Percentiles rank a stretch among this genome's conserved stretches.
Evolutionary conservation across 2,797 vertebrate species (phyloP).

Genomic region (Apogon hyalosoma): DNA sequence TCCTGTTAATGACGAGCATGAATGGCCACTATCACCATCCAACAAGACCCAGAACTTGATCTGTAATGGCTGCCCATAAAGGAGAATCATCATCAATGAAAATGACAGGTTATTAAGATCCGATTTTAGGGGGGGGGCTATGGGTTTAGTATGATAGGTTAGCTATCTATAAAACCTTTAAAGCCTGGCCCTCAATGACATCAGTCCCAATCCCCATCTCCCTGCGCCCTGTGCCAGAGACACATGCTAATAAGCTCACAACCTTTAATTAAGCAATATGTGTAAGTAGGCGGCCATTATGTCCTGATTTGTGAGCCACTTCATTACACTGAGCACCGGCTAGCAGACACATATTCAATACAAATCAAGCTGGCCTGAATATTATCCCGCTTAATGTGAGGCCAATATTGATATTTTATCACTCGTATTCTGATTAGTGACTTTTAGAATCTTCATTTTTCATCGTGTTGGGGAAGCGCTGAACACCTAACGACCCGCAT

Average conservation of each 20-base stretch:
- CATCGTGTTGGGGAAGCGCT: slow-evolving; percentile 80
- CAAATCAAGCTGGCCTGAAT: slow-evolving; percentile 95
- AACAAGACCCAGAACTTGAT: slow-evolving; percentile 74
- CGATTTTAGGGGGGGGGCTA: slow-evolving; percentile 78
- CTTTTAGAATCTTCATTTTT: slow-evolving; percentile 87
- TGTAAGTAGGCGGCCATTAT: slow-evolving; percentile 99
- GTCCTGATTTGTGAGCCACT: slow-evolving; percentile 98
- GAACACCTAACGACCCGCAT: slow-evolving; percentile 83
- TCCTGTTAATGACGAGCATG: slow-evolving; percentile 63
- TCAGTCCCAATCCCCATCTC: slow-evolving; percentile 87
- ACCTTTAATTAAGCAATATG: slow-evolving; percentile 99
- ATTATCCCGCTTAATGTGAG: slow-evolving; percentile 94
- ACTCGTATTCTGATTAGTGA: slow-evolving; percentile 85
- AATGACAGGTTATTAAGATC: slow-evolving; percentile 94
- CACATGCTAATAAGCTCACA: slow-evolving; percentile 99
- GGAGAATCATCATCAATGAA: slow-evolving; percentile 87
- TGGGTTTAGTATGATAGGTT: slow-evolving; percentile 92
- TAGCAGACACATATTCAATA: slow-evolving; percentile 97
- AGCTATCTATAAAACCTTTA: slow-evolving; percentile 98
- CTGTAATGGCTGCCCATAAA: slow-evolving; percentile 83
- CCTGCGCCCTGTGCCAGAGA: slow-evolving; percentile 90
- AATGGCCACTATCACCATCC: slow-evolving; percentile 60
- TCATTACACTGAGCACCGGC: slow-evolving; percentile 94
- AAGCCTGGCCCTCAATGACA: slow-evolving; percentile 90
- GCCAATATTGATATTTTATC: slow-evolving; percentile 94